Evolutionary conservation across 2,113 vertebrate species (phyloP).

Genomic region (Siniperca knerii): DNA sequence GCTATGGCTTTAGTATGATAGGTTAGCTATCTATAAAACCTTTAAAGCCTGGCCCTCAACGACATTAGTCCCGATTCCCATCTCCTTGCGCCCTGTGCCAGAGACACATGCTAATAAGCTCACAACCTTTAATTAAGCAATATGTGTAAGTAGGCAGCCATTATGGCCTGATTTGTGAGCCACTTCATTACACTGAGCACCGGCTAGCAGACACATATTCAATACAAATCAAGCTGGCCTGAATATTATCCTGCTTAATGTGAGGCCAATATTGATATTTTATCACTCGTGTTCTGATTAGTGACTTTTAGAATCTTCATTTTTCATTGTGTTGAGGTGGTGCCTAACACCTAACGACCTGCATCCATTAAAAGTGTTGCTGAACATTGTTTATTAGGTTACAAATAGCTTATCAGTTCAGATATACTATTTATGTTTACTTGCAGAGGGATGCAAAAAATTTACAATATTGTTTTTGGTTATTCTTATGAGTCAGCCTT

Average conservation of each 20-base stretch:
- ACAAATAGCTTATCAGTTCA: slow-evolving; percentile 50
- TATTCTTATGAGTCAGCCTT: background rate
- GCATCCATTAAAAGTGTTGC: slow-evolving; percentile 81
- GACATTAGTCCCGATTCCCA: slow-evolving; percentile 87
- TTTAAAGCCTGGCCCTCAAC: slow-evolving; percentile 91
- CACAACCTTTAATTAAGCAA: slow-evolving; percentile 99
- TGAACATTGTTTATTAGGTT: slow-evolving; percentile 85
- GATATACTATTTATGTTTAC: slow-evolving; percentile 40
- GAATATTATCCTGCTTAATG: slow-evolving; percentile 95
- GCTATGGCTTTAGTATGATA: slow-evolving; percentile 90
- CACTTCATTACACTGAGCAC: slow-evolving; percentile 95
- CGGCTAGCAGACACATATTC: slow-evolving; percentile 95
- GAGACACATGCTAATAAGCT: slow-evolving; percentile 99
- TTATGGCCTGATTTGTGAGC: slow-evolving; percentile 99
- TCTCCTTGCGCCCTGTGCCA: slow-evolving; percentile 88
- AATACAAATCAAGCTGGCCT: slow-evolving; percentile 96
- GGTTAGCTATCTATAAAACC: slow-evolving; percentile 98
- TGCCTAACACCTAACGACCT: slow-evolving; percentile 81
- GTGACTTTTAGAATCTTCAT: slow-evolving; percentile 86
- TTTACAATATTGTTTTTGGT: background rate
- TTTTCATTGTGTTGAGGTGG: slow-evolving; percentile 84
- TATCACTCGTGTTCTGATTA: slow-evolving; percentile 89
- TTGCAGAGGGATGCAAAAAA: background rate
- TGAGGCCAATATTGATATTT: slow-evolving; percentile 92
- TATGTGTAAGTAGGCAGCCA: slow-evolving; percentile 99